phyloP scores from a whole-genome alignment of 2,113 vertebrate species.

The Mormyrus iriodes region DNA sequence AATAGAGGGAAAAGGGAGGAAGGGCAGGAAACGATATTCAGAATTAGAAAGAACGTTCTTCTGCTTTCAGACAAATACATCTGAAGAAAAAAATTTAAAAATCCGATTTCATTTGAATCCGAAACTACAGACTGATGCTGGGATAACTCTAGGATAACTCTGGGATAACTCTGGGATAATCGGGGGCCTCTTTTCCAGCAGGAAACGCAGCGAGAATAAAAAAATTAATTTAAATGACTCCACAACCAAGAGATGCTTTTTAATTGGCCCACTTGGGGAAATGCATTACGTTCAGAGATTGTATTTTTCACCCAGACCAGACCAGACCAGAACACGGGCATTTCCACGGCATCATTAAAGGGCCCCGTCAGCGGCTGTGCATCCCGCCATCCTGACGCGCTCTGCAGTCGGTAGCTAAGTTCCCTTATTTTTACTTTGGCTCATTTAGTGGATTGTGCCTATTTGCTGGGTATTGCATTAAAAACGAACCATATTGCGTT shows the following conservation, averaged over 20 bases:
- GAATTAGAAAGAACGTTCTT: background rate
- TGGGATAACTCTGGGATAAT: background rate
- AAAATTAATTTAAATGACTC: background rate
- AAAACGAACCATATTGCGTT: background rate
- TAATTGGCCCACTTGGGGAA: background rate
- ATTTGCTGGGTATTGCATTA: background rate
- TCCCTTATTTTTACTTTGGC: background rate
- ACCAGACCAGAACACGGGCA: background rate
- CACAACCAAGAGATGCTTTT: background rate
- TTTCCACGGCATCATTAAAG: background rate
- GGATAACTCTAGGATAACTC: background rate
- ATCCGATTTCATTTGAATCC: background rate
- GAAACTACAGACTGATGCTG: background rate
- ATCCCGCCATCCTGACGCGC: background rate
- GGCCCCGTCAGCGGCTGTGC: background rate
- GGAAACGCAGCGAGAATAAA: background rate
- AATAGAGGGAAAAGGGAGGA: background rate
- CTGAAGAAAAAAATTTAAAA: background rate
- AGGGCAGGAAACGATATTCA: background rate
- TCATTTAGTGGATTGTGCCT: background rate
- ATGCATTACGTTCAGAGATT: background rate
- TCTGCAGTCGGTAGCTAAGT: background rate
- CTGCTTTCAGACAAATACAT: background rate
- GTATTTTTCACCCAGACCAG: conserved; percentile 1
- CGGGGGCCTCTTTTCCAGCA: background rate